Percentiles rank a stretch among this genome's conserved stretches.
phyloP scores from a whole-genome alignment of 2,113 vertebrate species.

The Todiramphus saurophagus region DNA sequence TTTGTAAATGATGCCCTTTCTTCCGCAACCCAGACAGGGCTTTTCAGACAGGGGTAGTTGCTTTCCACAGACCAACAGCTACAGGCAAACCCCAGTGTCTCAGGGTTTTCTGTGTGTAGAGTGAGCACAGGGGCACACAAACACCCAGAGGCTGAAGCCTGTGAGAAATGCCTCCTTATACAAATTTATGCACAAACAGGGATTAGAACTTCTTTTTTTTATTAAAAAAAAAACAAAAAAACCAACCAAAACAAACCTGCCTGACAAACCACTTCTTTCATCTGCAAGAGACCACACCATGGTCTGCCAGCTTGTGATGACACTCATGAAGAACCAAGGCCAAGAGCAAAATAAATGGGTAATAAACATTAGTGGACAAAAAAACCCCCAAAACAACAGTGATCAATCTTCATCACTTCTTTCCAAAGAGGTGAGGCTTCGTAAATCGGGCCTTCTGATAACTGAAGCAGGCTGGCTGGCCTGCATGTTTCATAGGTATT shows the following conservation, averaged over 20 bases:
- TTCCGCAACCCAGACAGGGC: neutral
- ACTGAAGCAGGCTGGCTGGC: rapidly evolving
- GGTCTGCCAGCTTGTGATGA: rapidly evolving
- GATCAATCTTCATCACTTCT: neutral
- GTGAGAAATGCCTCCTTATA: rapidly evolving
- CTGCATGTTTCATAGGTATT: neutral
- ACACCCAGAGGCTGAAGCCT: too few relatives aligned
- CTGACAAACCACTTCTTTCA: neutral
- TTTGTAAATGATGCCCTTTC: neutral
- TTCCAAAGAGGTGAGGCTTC: neutral
- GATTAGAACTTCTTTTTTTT: too few relatives aligned
- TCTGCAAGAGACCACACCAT: rapidly evolving
- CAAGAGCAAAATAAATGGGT: neutral
- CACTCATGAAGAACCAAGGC: neutral
- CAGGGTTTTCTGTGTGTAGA: rapidly evolving
- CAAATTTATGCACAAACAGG: neutral
- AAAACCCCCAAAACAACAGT: neutral
- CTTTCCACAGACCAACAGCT: neutral
- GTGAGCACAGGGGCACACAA: rapidly evolving
- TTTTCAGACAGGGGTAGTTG: neutral
- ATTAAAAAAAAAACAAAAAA: neutral
- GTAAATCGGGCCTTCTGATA: neutral
- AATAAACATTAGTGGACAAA: neutral
- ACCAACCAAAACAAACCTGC: too few relatives aligned
- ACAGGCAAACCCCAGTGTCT: rapidly evolving